A percentile compares a stretch with the other conserved stretches of the same genome.
phyloP scores from a whole-genome alignment of 2,888 invertebrate species.

The Sericinus montela region DNA sequence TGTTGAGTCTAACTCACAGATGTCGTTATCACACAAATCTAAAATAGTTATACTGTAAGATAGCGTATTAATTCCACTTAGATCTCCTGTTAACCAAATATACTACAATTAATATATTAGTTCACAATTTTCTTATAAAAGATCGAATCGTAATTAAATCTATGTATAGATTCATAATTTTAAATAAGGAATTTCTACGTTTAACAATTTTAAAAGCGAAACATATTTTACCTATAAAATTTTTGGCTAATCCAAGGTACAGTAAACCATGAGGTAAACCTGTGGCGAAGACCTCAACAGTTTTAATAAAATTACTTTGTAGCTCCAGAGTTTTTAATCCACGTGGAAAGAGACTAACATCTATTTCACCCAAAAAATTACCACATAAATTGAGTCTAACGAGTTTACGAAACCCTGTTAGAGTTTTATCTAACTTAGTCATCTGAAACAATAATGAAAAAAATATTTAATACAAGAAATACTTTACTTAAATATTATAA shows the following conservation, averaged over 20 bases:
- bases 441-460: conserved; percentile 48
- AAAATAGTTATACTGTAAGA: conserved; percentile 50
- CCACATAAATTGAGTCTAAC: conserved; percentile 66
- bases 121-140: not conserved
- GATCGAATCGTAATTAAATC: not conserved
- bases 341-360: conserved; percentile 52
- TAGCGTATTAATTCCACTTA: conserved; percentile 36
- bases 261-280: conserved; percentile 53
- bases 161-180: not conserved
- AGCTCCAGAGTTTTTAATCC: conserved; percentile 65
- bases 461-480: not conserved
- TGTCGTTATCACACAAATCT: conserved; percentile 80
- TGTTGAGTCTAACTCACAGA: conserved; percentile 66
- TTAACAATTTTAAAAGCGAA: too few species aligned
- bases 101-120: not conserved
- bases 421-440: conserved; percentile 57
- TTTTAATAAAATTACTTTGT: conserved; percentile 64
- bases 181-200: not conserved
- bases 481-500: not conserved
- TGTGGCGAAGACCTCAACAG: conserved; percentile 45
- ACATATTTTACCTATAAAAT: conserved; percentile 53
- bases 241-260: conserved; percentile 75
- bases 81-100: conserved; percentile 33
- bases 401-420: conserved; percentile 56
- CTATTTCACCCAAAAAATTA: conserved; percentile 49